A percentile compares a stretch with the other conserved stretches of the same genome.
Evolutionary conservation across 2,113 vertebrate species (phyloP).

Genomic region (Microcebus tavaratra): DNA sequence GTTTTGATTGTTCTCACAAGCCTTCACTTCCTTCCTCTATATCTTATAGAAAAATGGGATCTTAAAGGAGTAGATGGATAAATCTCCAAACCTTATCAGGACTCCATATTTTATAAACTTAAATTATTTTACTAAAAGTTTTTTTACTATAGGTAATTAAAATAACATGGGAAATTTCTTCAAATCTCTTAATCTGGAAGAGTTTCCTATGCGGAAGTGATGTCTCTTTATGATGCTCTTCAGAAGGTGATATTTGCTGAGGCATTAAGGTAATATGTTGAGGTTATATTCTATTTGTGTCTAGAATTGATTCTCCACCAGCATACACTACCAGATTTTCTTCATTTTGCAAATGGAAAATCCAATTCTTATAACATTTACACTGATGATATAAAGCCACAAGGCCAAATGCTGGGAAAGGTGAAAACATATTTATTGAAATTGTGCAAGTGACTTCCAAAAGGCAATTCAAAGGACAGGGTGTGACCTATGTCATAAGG

Average conservation of each 20-base stretch:
- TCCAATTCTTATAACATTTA: conserved; percentile 39
- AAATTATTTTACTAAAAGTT: not conserved
- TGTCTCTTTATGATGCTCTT: not conserved
- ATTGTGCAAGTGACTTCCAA: not conserved
- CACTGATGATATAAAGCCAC: not conserved
- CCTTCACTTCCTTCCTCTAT: not conserved
- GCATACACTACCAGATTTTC: not conserved
- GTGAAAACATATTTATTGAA: conserved; percentile 25
- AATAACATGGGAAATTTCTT: not conserved
- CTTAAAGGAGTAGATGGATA: not conserved
- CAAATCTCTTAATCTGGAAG: not conserved
- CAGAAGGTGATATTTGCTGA: conserved; percentile 32
- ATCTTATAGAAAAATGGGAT: not conserved
- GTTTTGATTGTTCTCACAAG: not conserved
- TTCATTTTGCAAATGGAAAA: not conserved
- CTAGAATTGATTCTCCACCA: not conserved
- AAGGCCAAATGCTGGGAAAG: not conserved
- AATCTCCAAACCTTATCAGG: not conserved
- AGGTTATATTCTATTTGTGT: conserved; percentile 7
- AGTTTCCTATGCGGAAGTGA: not conserved
- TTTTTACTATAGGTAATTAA: not conserved
- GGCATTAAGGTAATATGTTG: not conserved
- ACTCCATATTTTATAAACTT: not conserved
- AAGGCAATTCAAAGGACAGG: not conserved
- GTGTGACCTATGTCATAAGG: not conserved